A percentile compares a stretch with the other conserved stretches of the same genome.
Evolutionary conservation across 2,888 invertebrate species (phyloP).

Genomic region (Mythimna loreyi): DNA sequence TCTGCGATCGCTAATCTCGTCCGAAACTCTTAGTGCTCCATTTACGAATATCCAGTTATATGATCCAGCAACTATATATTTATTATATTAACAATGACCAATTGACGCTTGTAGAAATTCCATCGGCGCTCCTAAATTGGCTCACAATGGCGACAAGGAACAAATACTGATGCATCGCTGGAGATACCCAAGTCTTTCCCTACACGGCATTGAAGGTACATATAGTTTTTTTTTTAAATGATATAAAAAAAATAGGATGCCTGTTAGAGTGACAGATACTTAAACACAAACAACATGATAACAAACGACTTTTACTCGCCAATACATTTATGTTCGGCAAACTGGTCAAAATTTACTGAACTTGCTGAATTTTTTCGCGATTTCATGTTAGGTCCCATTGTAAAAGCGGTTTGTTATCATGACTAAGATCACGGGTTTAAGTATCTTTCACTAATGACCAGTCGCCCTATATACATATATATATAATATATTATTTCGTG

Average conservation of each 20-base stretch:
- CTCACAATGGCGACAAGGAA: constrained; percentile 95
- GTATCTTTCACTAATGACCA: too few relatives aligned
- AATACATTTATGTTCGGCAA: too few relatives aligned
- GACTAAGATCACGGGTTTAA: too few relatives aligned
- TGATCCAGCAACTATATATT: neutral
- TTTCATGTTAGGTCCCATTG: too few relatives aligned
- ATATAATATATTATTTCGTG: neutral
- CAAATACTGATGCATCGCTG: constrained; percentile 98
- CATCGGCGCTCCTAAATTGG: constrained; percentile 93
- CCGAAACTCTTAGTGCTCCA: neutral
- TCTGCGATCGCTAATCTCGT: neutral
- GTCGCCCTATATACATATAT: too few relatives aligned
- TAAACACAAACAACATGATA: too few relatives aligned
- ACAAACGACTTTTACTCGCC: too few relatives aligned
- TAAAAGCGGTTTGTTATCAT: too few relatives aligned
- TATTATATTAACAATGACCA: neutral
- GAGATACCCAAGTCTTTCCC: constrained; percentile 97
- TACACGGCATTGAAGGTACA: constrained; percentile 98
- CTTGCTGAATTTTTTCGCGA: too few relatives aligned
- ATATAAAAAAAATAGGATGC: too few relatives aligned
- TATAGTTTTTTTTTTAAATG: neutral
- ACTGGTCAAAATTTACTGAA: too few relatives aligned
- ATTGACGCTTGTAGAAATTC: constrained; percentile 82
- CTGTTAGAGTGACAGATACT: too few relatives aligned
- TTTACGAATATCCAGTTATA: neutral